Conservation (phyloP, 2,888 invertebrate genomes). For the Norana najaformis region DNA sequence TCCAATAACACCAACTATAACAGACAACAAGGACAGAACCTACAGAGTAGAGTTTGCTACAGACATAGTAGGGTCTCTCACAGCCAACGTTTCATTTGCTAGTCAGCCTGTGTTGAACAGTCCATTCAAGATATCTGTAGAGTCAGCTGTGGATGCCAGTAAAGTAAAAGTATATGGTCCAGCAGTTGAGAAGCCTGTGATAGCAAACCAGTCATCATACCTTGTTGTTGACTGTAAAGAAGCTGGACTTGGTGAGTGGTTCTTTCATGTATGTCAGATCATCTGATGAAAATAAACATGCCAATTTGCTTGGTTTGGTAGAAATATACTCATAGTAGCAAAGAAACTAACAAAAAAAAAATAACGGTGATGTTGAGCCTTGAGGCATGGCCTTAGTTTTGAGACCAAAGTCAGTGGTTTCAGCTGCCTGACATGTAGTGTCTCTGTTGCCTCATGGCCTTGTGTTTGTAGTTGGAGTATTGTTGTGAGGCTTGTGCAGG, state of each 20-base stretch:
- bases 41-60: constrained; percentile 61
- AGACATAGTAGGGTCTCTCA: constrained; percentile 57
- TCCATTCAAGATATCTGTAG: constrained; percentile 68
- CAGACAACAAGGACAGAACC: constrained; percentile 69
- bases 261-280: background rate
- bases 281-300: background rate
- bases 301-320: background rate
- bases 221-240: constrained; percentile 83
- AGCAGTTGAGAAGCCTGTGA: constrained; percentile 76
- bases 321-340: background rate
- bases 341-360: background rate
- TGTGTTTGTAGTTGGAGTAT: too few relatives aligned
- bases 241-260: constrained; percentile 73
- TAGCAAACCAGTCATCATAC: constrained; percentile 76
- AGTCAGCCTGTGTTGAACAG: constrained; percentile 58
- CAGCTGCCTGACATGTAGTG: too few relatives aligned
- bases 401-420: too few relatives aligned
- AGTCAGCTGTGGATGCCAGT: constrained; percentile 69
- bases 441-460: too few relatives aligned
- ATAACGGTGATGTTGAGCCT: constrained; percentile 2
- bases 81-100: constrained; percentile 57
- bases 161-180: constrained; percentile 74
- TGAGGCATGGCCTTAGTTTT: background rate
- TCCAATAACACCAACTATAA: constrained; percentile 70
- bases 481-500: too few relatives aligned